Evolutionary conservation across 64 coral and sea anemone species (phyloP), one percentile per base, ranked within the genome.

Genomic region (Montipora foliosa): DNA sequence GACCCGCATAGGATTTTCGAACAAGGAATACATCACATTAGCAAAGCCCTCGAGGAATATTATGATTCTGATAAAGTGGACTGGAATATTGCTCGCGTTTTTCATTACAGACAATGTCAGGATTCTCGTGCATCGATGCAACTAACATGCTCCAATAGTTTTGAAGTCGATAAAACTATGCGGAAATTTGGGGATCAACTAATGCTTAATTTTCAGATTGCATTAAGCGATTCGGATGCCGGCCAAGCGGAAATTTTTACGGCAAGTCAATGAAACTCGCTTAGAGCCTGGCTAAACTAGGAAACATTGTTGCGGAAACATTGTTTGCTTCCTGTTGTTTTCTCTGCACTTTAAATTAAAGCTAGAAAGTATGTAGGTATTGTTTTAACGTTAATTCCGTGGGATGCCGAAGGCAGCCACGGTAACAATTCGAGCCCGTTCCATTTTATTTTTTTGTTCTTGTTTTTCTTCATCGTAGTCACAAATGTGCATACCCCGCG

Each of bases 21-120:
- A n/a, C 62, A 71, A 49, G 82, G 82, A 22, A 67, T 86, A 72
- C 82, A 86, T 86, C 82, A 86, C 60, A 51, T 86, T 24, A 86
- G 82, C 66, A 86, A 86, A 12, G 64, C 82, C 11, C 67, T 86
- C 8, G 66, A 86, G 21, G 82, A 86, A 47, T 12, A 20, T 86
- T 86, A 71, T 9, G 6, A 49, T 2, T 46, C 20, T 24, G 46
- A 86, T 72, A 19, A 72, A 49, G 82, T 86, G 3, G 44, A 86
- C 17, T 86, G 82, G 82, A 49, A 68, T 11, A 12, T 11, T 5
- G 67, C 82, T 7, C 82, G 66, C 8, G 66, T 86, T 49, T 86
- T 86, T 86, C 82, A 86, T 72, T 86, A 86, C 61, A 86, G 82
- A 86, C 16, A 72, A 71, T 86, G 82, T 19, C 44, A 86, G 8